Percentiles rank a stretch among this genome's conserved stretches.
These are phyloP conservation scores for Brachionus angularis DNA, from an alignment of 1,140 invertebrate genomes.

Conservation along the genomic window DNA sequence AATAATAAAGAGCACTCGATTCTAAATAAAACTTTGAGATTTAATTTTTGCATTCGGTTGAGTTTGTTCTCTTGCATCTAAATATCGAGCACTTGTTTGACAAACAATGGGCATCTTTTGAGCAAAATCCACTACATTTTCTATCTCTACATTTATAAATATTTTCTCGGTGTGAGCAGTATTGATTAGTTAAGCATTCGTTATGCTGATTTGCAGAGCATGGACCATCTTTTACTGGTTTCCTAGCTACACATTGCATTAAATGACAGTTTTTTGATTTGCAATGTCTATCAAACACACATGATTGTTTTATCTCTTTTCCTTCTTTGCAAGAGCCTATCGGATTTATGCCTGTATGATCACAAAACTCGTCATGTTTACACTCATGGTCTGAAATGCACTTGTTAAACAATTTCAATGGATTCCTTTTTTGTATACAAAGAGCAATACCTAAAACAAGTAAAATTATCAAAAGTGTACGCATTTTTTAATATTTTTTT, in stretches of 20 bases:
- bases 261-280: constrained; percentile 35
- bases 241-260: constrained; percentile 11
- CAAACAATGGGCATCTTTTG: constrained; percentile 38
- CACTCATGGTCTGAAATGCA: constrained; percentile 40
- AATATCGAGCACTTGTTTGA: constrained; percentile 31
- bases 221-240: constrained; percentile 29
- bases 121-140: constrained; percentile 16
- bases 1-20: no score
- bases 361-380: constrained; percentile 16
- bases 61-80: constrained; percentile 3
- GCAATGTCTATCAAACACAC: constrained; percentile 31
- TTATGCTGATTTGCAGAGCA: not conserved
- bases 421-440: not conserved
- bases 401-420: constrained; percentile 13
- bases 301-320: not conserved
- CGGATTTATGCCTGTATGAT: constrained; percentile 40
- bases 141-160: constrained; percentile 17
- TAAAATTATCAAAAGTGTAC: no score
- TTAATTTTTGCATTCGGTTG: no score
- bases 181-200: constrained; percentile 26
- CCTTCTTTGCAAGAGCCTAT: constrained; percentile 14
- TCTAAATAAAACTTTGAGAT: no score
- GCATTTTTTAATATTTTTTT: no score
- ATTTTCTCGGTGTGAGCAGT: constrained; percentile 18
- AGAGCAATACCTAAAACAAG: no score